A percentile compares a stretch with the other conserved stretches of the same genome.
Conservation (phyloP, 2,797 vertebrate species). For the Pygocentrus nattereri region DNA sequence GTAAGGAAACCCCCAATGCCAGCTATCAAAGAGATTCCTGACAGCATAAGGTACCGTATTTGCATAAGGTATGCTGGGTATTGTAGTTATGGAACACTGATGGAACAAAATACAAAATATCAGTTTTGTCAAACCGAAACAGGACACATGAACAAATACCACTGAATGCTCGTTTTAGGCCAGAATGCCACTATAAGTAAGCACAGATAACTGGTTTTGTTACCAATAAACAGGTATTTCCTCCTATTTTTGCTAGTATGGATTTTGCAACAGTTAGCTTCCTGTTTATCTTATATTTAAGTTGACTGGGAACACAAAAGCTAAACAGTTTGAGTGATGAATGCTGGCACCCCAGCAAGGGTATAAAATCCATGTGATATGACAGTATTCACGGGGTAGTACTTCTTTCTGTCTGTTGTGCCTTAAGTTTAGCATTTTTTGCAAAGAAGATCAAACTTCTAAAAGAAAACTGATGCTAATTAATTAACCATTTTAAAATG, state of each 20-base stretch:
- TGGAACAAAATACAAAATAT: too few relatives aligned
- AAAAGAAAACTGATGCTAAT: not conserved
- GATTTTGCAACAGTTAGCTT: not conserved
- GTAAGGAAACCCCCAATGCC: too few relatives aligned
- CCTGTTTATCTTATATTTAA: not conserved
- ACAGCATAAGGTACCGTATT: too few relatives aligned
- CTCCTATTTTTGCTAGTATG: not conserved
- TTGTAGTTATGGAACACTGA: too few relatives aligned
- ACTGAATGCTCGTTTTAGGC: not conserved
- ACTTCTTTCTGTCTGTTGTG: not conserved
- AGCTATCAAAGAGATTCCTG: too few relatives aligned
- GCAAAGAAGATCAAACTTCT: not conserved
- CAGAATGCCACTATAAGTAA: not conserved
- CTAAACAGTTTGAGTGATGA: not conserved
- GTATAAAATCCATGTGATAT: not conserved
- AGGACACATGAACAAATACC: too few relatives aligned
- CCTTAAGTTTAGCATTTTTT: not conserved
- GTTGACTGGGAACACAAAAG: too few relatives aligned
- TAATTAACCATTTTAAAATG: not conserved
- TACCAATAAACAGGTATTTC: too few relatives aligned
- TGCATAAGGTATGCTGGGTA: too few relatives aligned
- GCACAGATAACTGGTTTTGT: too few relatives aligned
- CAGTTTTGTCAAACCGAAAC: too few relatives aligned
- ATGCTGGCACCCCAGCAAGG: not conserved
- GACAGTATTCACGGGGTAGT: not conserved